phyloP scores from a whole-genome alignment of 1,140 invertebrate genomes.

The Musca vetustissima region DNA sequence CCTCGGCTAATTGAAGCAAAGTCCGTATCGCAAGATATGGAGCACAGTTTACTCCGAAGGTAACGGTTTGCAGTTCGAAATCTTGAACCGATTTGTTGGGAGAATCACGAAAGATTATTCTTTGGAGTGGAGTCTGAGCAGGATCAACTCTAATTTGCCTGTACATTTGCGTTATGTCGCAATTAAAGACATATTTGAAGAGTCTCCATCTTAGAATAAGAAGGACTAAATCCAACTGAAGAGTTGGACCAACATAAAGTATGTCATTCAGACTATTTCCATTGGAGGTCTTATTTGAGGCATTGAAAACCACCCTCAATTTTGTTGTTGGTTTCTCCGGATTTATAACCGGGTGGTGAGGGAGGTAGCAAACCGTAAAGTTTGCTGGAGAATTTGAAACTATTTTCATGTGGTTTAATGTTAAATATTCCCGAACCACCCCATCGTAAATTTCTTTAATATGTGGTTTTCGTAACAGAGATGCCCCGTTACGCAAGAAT shows the following conservation, averaged over 20 bases:
- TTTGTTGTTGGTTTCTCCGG: constrained; percentile 34
- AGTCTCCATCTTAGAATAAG: constrained; percentile 47
- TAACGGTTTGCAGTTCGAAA: background rate
- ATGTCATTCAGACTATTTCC: constrained; percentile 45
- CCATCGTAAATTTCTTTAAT: constrained; percentile 10
- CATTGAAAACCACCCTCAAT: constrained; percentile 42
- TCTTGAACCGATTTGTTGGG: background rate
- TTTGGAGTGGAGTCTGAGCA: background rate
- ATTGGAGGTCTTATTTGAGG: constrained; percentile 31
- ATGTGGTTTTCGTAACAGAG: background rate
- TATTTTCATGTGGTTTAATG: constrained; percentile 22
- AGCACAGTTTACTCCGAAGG: no score
- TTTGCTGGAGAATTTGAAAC: background rate
- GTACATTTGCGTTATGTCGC: constrained; percentile 51
- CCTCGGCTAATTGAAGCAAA: background rate
- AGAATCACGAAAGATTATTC: background rate
- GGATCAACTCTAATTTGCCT: constrained; percentile 33
- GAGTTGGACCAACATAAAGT: constrained; percentile 41
- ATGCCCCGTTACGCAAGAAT: background rate
- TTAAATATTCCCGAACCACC: constrained; percentile 21
- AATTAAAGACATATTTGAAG: constrained; percentile 37
- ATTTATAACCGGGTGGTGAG: constrained; percentile 26
- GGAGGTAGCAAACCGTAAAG: constrained; percentile 16
- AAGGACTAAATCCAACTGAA: constrained; percentile 44
- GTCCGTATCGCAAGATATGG: no score